Percentiles rank a stretch among this genome's conserved stretches.
phyloP scores from a whole-genome alignment of 2,888 invertebrate species.

The Lampropteryx suffumata region DNA sequence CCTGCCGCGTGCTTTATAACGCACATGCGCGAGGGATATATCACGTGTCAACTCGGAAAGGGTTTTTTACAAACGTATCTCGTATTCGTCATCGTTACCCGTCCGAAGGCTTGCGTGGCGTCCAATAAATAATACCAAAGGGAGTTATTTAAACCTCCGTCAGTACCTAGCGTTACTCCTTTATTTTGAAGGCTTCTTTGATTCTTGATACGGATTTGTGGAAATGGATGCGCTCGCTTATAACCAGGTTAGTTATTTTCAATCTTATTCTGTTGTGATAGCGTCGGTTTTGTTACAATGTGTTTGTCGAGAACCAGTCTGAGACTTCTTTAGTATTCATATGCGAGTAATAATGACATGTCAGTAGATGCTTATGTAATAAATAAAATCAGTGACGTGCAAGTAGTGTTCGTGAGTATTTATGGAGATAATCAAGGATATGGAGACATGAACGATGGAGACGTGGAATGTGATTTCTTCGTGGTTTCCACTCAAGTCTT shows the following conservation, averaged over 20 bases:
- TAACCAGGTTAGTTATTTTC: slow-evolving; percentile 45
- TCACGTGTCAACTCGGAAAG: slow-evolving; percentile 74
- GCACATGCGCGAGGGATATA: slow-evolving; percentile 70
- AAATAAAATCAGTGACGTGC: slow-evolving; percentile 39
- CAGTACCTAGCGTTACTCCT: slow-evolving; percentile 45
- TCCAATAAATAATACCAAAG: slow-evolving; percentile 73
- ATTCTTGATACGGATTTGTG: slow-evolving; percentile 76
- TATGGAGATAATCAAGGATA: slow-evolving; percentile 36
- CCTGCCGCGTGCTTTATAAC: slow-evolving; percentile 77
- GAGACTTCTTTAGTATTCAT: slow-evolving; percentile 65
- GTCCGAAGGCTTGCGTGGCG: slow-evolving; percentile 54
- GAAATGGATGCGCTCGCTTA: slow-evolving; percentile 63
- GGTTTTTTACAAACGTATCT: slow-evolving; percentile 76
- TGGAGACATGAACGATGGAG: slow-evolving; percentile 30
- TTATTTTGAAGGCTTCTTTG: slow-evolving; percentile 50
- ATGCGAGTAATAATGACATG: slow-evolving; percentile 59
- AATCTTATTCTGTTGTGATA: slow-evolving; percentile 42
- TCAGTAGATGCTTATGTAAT: slow-evolving; percentile 52
- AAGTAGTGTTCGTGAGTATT: slow-evolving; percentile 31
- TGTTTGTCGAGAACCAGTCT: slow-evolving; percentile 47
- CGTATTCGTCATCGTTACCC: slow-evolving; percentile 80
- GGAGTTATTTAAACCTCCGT: slow-evolving; percentile 65
- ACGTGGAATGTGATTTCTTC: slow-evolving; percentile 31
- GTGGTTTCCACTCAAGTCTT: slow-evolving; percentile 12
- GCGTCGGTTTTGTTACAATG: slow-evolving; percentile 40